Percentiles rank a stretch among this genome's conserved stretches.
phyloP scores from a whole-genome alignment of 2,113 vertebrate species.

The Bufo bufo region DNA sequence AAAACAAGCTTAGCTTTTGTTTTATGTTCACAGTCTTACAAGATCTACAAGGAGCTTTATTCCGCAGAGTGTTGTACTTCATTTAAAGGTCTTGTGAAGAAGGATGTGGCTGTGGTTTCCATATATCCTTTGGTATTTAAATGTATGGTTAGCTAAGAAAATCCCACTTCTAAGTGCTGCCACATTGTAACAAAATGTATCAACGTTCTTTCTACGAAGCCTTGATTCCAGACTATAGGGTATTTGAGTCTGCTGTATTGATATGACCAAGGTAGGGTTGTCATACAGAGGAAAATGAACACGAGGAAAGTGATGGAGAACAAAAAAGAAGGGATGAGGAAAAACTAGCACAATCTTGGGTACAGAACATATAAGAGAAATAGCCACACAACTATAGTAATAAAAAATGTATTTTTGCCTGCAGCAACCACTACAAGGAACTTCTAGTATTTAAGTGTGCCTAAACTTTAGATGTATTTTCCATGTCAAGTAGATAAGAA shows the following conservation, averaged over 20 bases:
- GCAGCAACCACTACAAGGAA: too few species aligned
- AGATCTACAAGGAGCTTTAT: slow-evolving; percentile 19
- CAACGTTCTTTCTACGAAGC: background rate
- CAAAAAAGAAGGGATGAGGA: background rate
- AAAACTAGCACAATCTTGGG: background rate
- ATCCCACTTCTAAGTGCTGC: background rate
- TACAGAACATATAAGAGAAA: background rate
- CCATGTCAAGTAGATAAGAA: too few species aligned
- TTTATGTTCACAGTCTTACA: slow-evolving; percentile 29
- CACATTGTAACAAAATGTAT: background rate
- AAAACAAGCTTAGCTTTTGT: slow-evolving; percentile 37
- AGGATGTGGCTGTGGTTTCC: background rate
- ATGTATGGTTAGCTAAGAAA: slow-evolving; percentile 16
- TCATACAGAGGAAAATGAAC: background rate
- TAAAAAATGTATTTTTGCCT: background rate
- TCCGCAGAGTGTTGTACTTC: slow-evolving; percentile 17
- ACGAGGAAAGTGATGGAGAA: background rate
- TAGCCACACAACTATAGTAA: background rate
- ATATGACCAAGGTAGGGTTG: background rate
- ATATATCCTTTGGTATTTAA: slow-evolving; percentile 37
- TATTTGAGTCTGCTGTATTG: background rate
- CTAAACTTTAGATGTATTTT: too few species aligned
- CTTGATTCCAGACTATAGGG: background rate
- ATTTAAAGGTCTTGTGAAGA: slow-evolving; percentile 38
- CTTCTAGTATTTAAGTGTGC: too few species aligned